A percentile compares a stretch with the other conserved stretches of the same genome.
Evolutionary conservation across 2,113 vertebrate species (phyloP).

Genomic region (Acrocephalus arundinaceus): DNA sequence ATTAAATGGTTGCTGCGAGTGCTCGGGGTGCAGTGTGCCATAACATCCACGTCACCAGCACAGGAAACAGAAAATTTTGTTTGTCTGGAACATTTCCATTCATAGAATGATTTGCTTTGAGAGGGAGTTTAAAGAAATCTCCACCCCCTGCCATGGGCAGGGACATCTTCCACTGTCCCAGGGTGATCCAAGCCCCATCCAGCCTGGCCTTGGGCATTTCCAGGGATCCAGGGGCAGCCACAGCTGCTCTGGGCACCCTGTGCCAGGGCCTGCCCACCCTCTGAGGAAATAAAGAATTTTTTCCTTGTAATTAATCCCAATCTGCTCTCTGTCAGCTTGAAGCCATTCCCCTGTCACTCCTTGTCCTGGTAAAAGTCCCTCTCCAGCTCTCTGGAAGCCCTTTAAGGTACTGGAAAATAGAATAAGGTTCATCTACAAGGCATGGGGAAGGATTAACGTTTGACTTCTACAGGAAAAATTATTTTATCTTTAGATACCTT

Average conservation of each 20-base stretch:
- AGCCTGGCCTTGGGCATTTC: neutral
- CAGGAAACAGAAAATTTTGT: conserved; percentile 1
- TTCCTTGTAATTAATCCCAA: neutral
- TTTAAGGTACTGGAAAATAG: neutral
- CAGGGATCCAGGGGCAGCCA: neutral
- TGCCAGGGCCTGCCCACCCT: neutral
- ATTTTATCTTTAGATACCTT: neutral
- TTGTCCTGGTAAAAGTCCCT: neutral
- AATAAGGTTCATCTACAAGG: neutral
- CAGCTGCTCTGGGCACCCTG: neutral
- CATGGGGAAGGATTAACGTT: neutral
- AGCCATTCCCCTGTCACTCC: neutral
- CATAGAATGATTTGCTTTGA: neutral
- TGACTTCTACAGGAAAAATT: neutral
- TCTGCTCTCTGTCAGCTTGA: neutral
- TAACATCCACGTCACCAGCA: neutral
- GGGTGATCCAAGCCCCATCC: neutral
- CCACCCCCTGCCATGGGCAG: neutral
- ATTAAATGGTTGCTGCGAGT: conserved; percentile 22
- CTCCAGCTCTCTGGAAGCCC: neutral
- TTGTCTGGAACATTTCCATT: conserved; percentile 5
- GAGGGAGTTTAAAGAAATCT: neutral
- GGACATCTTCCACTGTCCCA: neutral
- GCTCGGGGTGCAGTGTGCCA: conserved; percentile 19
- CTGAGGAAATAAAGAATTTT: neutral